Evolutionary conservation across 1,140 invertebrate species (phyloP).

Genomic region (Mizuhopecten yessoensis): DNA sequence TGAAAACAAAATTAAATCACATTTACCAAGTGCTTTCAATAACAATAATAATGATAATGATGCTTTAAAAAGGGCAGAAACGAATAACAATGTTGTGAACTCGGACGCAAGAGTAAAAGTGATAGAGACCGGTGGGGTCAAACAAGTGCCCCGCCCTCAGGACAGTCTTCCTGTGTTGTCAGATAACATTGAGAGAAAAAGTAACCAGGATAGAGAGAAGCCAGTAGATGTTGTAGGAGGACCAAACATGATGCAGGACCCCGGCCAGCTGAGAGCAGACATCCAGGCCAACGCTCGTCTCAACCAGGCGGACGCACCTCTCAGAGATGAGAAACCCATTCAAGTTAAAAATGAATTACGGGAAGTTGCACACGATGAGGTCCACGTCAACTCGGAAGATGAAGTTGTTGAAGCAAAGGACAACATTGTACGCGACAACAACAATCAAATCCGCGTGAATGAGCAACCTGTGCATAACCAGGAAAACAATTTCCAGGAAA

Average conservation of each 20-base stretch:
- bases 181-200: background rate
- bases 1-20: constrained; percentile 10
- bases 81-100: background rate
- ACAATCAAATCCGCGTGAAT: background rate
- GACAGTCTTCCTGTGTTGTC: background rate
- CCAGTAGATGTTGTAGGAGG: constrained; percentile 4
- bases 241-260: background rate
- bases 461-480: background rate
- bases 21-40: constrained; percentile 14
- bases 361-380: background rate
- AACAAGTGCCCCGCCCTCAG: background rate
- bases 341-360: background rate
- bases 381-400: background rate
- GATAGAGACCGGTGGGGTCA: background rate
- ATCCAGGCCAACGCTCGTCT: background rate
- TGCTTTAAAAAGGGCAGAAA: constrained; percentile 8
- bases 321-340: background rate
- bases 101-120: background rate
- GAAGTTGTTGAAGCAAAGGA: background rate
- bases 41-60: background rate
- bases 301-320: background rate
- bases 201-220: background rate
- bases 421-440: background rate
- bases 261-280: background rate
- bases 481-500: constrained; percentile 10